phyloP scores from a whole-genome alignment of 2,797 vertebrate species.

The Rhabdophis nuchalis region DNA sequence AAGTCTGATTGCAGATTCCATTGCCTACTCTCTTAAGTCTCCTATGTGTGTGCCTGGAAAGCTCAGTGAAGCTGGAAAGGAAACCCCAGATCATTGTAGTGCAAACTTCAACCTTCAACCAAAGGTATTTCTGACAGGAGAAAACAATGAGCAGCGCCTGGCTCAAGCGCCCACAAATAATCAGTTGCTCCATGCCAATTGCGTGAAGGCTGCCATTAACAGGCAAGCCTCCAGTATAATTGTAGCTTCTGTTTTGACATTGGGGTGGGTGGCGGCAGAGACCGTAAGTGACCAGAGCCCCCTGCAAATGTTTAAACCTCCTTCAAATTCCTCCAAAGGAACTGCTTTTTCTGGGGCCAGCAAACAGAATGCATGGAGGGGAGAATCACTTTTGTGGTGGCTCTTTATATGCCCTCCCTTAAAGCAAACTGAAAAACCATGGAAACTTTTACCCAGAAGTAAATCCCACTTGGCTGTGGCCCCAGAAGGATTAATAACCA shows the following conservation, averaged over 20 bases:
- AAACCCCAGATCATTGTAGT: not conserved
- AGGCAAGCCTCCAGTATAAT: not conserved
- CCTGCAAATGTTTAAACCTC: not conserved
- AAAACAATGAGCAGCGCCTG: not conserved
- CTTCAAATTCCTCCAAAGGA: not conserved
- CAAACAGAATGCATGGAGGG: not conserved
- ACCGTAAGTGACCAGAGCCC: not conserved
- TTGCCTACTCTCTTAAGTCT: not conserved
- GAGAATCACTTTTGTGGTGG: not conserved
- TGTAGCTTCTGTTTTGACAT: not conserved
- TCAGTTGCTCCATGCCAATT: not conserved
- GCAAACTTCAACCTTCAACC: not conserved
- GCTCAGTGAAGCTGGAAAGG: not conserved
- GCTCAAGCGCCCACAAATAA: not conserved
- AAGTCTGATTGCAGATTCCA: not conserved
- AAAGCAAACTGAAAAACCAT: not conserved
- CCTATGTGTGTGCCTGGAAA: not conserved
- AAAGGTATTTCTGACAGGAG: not conserved
- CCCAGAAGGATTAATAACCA: not conserved
- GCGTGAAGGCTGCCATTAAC: not conserved
- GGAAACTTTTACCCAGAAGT: not conserved
- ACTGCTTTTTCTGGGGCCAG: not conserved
- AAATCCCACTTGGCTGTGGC: not conserved
- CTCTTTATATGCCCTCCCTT: not conserved
- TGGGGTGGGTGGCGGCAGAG: not conserved